These are phyloP conservation scores for Eidolon helvum DNA, from an alignment of 2,113 vertebrate genomes.

Conservation along the genomic window DNA sequence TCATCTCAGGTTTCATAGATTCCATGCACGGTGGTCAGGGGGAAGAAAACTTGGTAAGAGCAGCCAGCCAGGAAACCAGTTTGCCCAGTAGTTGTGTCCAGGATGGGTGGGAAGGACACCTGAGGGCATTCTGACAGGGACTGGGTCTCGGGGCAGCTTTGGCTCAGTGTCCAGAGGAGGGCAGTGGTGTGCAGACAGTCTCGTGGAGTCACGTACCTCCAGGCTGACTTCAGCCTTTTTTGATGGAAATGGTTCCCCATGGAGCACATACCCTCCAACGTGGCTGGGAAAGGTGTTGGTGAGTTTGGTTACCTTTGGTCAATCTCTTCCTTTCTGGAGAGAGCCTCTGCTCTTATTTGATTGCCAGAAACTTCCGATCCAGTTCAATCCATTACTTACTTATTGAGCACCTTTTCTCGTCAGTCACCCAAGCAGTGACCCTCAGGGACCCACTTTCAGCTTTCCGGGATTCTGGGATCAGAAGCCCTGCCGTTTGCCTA, in stretches of 20 bases:
- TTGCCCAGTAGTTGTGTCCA: background rate
- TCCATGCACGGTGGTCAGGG: background rate
- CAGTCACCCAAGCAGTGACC: background rate
- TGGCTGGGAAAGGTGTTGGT: background rate
- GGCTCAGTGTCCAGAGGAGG: constrained; percentile 45
- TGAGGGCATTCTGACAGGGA: background rate
- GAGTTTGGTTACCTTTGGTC: background rate
- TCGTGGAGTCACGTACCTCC: background rate
- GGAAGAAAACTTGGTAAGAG: background rate
- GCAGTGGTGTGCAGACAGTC: constrained; percentile 53
- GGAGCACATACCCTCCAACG: background rate
- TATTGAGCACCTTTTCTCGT: background rate
- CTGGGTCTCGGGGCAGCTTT: background rate
- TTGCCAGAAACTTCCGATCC: background rate
- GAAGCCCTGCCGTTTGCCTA: background rate
- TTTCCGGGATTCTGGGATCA: background rate
- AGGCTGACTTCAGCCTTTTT: background rate
- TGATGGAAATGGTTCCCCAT: fast-evolving
- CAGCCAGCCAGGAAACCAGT: constrained; percentile 20
- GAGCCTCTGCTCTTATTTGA: background rate
- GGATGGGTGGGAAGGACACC: background rate
- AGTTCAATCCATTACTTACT: background rate
- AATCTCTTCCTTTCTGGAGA: background rate
- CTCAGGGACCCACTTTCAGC: background rate
- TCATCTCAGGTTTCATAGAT: constrained; percentile 28